These are phyloP conservation scores for Agrochola macilenta DNA, from an alignment of 2,888 invertebrate genomes.

Conservation along the genomic window DNA sequence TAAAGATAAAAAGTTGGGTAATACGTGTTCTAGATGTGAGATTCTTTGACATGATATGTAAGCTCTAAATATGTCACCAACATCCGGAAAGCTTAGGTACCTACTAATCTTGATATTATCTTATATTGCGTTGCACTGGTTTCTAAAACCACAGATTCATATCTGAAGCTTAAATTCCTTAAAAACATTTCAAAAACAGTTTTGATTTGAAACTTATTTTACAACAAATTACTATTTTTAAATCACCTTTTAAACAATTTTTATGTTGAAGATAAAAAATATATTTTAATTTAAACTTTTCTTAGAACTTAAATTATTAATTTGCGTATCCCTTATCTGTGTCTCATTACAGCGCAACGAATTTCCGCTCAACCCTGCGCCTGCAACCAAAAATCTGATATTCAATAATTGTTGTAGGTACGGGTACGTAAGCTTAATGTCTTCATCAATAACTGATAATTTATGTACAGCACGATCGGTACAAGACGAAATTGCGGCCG, in stretches of 20 bases:
- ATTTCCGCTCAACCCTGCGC: conserved; percentile 60
- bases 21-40: conserved; percentile 34
- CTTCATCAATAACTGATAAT: conserved; percentile 91
- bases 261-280: too few species aligned
- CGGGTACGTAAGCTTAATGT: conserved; percentile 87
- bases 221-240: not conserved
- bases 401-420: conserved; percentile 81
- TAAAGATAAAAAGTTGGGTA: not conserved
- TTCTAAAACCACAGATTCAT: conserved; percentile 22
- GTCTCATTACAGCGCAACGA: conserved; percentile 31
- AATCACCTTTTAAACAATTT: too few species aligned
- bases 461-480: conserved; percentile 89
- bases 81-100: conserved; percentile 44
- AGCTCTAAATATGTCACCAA: conserved; percentile 45
- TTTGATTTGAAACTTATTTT: not conserved
- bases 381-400: conserved; percentile 73
- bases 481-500: conserved; percentile 91
- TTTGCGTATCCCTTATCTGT: conserved; percentile 1
- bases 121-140: conserved; percentile 25
- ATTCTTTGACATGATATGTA: conserved; percentile 44
- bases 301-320: not conserved
- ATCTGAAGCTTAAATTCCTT: not conserved
- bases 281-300: not conserved
- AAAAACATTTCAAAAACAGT: not conserved
- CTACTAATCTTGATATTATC: conserved; percentile 34